These are phyloP conservation scores for Ophiodon elongatus DNA, from an alignment of 2,113 vertebrate genomes.

Conservation along the genomic window DNA sequence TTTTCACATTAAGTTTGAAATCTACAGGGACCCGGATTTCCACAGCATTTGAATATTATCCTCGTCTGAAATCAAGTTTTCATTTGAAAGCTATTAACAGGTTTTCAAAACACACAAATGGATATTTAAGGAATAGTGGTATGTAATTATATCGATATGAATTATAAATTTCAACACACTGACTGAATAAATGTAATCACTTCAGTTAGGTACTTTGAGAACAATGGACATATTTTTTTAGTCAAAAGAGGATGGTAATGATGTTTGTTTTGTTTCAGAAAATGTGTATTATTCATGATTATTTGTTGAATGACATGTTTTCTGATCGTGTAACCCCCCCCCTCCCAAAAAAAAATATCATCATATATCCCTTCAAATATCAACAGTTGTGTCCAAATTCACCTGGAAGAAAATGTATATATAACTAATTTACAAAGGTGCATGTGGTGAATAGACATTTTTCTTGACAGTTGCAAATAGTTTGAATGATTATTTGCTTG, in stretches of 20 bases:
- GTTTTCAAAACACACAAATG: conserved; percentile 64
- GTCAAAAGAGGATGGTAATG: background rate
- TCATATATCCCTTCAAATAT: background rate
- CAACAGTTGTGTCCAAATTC: background rate
- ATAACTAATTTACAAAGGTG: background rate
- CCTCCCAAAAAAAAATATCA: no score
- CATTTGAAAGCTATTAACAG: conserved; percentile 69
- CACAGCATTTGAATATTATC: conserved; percentile 59
- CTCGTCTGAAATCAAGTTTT: conserved; percentile 69
- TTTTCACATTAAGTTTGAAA: conserved; percentile 68
- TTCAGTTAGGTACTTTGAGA: conserved; percentile 17
- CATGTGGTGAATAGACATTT: background rate
- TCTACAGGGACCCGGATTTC: conserved; percentile 70
- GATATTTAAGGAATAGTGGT: conserved; percentile 56
- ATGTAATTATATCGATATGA: conserved; percentile 68
- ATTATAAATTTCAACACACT: conserved; percentile 68
- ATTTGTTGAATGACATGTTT: background rate
- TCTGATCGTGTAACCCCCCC: background rate
- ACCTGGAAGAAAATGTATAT: background rate
- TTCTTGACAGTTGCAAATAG: background rate
- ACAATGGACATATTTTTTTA: background rate
- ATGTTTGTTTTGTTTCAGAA: conserved; percentile 2
- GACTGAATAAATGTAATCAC: conserved; percentile 54
- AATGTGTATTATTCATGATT: background rate
- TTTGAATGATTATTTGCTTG: background rate